A percentile compares a stretch with the other conserved stretches of the same genome.
Evolutionary conservation across 2,113 vertebrate species (phyloP).

Genomic region (Anoplopoma fimbria): DNA sequence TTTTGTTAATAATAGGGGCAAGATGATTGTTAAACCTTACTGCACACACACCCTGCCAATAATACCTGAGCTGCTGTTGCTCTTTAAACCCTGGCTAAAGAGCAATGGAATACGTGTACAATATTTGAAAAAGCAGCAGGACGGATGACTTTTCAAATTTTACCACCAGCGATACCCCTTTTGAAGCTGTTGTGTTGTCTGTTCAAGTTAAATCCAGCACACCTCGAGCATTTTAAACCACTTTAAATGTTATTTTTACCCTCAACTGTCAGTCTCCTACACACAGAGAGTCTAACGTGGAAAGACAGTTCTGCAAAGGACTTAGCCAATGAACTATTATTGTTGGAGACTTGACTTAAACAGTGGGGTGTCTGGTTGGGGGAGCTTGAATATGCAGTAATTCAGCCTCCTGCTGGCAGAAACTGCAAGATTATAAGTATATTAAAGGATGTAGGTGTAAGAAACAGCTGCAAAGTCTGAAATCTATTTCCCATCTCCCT

Average conservation of each 20-base stretch:
- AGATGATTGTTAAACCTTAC: constrained; percentile 13
- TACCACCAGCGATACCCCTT: constrained; percentile 9
- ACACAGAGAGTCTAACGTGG: constrained; percentile 32
- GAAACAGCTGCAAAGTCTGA: constrained; percentile 12
- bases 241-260: constrained; percentile 73
- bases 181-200: constrained; percentile 50
- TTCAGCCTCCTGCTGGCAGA: constrained; percentile 34
- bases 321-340: constrained; percentile 58
- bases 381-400: constrained; percentile 36
- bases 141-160: constrained; percentile 13
- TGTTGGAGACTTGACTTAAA: constrained; percentile 59
- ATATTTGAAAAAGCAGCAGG: constrained; percentile 20
- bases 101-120: constrained; percentile 15
- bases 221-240: constrained; percentile 59
- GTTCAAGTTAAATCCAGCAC: constrained; percentile 50
- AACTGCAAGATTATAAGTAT: constrained; percentile 36
- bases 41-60: constrained; percentile 7
- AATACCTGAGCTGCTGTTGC: not conserved
- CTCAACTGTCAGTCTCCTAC: constrained; percentile 47
- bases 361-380: constrained; percentile 23
- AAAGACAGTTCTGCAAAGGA: constrained; percentile 50
- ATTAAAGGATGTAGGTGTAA: constrained; percentile 29
- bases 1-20: constrained; percentile 25
- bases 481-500: constrained; percentile 42
- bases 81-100: constrained; percentile 17